A percentile compares a stretch with the other conserved stretches of the same genome.
Evolutionary conservation across 92 coral and sea anemone genomes (phyloP).

Genomic region (Zoanthus sociatus): DNA sequence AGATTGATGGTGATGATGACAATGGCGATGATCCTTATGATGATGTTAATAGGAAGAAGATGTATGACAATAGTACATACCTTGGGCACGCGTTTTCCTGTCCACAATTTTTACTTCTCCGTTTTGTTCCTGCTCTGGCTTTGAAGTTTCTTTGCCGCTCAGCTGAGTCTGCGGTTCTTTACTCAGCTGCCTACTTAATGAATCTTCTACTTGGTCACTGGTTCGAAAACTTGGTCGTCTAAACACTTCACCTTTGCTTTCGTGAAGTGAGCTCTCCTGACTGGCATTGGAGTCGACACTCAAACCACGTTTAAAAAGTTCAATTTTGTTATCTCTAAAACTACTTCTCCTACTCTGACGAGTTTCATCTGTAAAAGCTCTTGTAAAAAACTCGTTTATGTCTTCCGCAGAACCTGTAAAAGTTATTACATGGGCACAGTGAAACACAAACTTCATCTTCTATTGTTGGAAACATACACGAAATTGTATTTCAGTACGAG

Average conservation of each 20-base stretch:
- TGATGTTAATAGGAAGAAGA: too few species aligned
- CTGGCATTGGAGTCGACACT: slow-evolving; percentile 27
- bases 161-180: neutral
- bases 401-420: slow-evolving; percentile 34
- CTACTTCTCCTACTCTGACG: slow-evolving; percentile 15
- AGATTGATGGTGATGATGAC: too few species aligned
- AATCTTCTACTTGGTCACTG: neutral
- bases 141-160: neutral
- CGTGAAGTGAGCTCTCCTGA: neutral
- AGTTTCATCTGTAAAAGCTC: slow-evolving; percentile 4
- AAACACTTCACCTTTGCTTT: neutral
- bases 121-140: slow-evolving; percentile 25
- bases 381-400: neutral
- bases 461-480: too few species aligned
- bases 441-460: too few species aligned
- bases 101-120: slow-evolving; percentile 27
- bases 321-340: slow-evolving; percentile 20
- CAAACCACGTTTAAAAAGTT: neutral
- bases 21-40: too few species aligned
- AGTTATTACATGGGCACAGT: too few species aligned
- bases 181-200: slow-evolving; percentile 16
- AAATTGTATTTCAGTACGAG: too few species aligned
- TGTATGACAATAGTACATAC: neutral
- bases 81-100: slow-evolving; percentile 17
- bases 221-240: neutral